Evolutionary conservation across 2,797 vertebrate genomes (phyloP).

Genomic region (Lateolabrax maculatus): DNA sequence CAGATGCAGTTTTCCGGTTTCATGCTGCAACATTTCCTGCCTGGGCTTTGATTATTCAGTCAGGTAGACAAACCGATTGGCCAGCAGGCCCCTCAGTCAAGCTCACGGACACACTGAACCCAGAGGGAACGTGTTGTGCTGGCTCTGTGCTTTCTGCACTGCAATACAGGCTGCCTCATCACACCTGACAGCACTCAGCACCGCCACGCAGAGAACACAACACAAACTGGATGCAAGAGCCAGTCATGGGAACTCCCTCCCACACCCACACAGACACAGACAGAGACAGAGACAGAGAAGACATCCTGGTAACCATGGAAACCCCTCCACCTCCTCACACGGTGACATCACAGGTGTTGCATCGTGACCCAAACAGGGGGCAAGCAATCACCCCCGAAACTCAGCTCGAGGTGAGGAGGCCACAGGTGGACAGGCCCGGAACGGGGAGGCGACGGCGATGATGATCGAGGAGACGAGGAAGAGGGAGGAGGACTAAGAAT

Average conservation of each 20-base stretch:
- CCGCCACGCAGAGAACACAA: slow-evolving; percentile 6
- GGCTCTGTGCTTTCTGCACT: slow-evolving; percentile 68
- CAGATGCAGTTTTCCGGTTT: not conserved
- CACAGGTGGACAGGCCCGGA: slow-evolving; percentile 42
- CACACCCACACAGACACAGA: slow-evolving; percentile 38
- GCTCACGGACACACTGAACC: slow-evolving; percentile 44
- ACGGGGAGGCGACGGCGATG: slow-evolving; percentile 19
- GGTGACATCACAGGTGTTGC: slow-evolving; percentile 76
- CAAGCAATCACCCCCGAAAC: slow-evolving; percentile 47
- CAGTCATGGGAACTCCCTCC: slow-evolving; percentile 62
- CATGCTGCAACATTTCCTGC: slow-evolving; percentile 6
- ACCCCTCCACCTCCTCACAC: slow-evolving; percentile 66
- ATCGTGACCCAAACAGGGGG: slow-evolving; percentile 65
- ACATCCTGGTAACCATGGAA: slow-evolving; percentile 82
- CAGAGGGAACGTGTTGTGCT: slow-evolving; percentile 71
- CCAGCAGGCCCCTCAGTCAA: slow-evolving; percentile 39
- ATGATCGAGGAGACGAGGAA: slow-evolving; percentile 50
- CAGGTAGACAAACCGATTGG: slow-evolving; percentile 5
- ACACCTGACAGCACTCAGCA: slow-evolving; percentile 53
- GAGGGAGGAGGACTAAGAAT: slow-evolving; percentile 66
- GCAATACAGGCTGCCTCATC: slow-evolving; percentile 56
- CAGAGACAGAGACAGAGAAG: slow-evolving; percentile 38
- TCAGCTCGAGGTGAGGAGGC: slow-evolving; percentile 50
- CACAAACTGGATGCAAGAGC: slow-evolving; percentile 40
- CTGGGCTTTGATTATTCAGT: slow-evolving; percentile 30